These are phyloP conservation scores for Mustela nigripes DNA, from an alignment of 2,113 vertebrate species.

Conservation along the genomic window DNA sequence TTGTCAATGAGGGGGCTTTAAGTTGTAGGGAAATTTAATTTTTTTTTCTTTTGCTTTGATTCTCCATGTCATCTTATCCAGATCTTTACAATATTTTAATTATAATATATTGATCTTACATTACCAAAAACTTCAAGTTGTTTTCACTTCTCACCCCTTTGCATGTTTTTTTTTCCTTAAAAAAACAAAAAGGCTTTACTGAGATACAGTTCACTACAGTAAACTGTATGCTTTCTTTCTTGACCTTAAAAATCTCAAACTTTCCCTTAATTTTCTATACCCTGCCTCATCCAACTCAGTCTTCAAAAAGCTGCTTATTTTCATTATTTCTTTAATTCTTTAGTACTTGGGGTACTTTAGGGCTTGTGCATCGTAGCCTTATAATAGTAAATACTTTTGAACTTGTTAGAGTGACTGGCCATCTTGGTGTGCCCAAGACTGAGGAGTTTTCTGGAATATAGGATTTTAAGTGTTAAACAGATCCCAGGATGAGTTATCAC, in stretches of 20 bases:
- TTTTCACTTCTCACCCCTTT: background rate
- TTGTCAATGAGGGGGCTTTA: background rate
- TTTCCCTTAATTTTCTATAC: background rate
- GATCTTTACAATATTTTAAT: slow-evolving; percentile 1
- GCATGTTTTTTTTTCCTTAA: background rate
- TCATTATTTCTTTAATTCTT: background rate
- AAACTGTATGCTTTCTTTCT: background rate
- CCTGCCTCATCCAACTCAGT: background rate
- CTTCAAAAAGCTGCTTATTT: background rate
- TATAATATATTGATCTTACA: background rate
- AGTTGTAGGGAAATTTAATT: background rate
- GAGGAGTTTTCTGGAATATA: background rate
- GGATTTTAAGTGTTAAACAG: background rate
- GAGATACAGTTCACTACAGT: background rate
- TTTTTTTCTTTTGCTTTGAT: background rate
- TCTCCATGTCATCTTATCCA: background rate
- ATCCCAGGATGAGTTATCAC: background rate
- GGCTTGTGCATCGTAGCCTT: background rate
- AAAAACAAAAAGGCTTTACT: background rate
- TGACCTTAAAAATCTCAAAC: background rate
- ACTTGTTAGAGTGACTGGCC: background rate
- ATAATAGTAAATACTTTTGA: background rate
- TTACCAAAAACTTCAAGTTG: background rate
- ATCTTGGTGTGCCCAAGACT: background rate
- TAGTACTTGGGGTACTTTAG: background rate